Conservation (phyloP, 1,140 invertebrate species). For the Drosophila aff. region DNA sequence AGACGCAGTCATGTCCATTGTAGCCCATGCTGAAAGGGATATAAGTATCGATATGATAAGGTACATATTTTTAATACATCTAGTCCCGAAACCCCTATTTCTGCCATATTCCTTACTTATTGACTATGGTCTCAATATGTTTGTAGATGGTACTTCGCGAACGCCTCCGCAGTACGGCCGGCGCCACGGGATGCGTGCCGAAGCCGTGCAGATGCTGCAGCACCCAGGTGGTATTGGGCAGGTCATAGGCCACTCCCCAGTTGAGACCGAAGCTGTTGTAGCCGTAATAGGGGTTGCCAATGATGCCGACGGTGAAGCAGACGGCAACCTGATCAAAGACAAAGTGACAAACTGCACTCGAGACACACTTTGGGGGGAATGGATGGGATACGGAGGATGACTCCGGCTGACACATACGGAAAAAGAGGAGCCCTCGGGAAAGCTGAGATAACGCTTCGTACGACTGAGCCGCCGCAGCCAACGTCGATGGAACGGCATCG, state of each 20-base stretch:
- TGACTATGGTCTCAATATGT: slow-evolving; percentile 86
- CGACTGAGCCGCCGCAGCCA: slow-evolving; percentile 62
- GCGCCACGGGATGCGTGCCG: slow-evolving; percentile 80
- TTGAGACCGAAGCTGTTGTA: slow-evolving; percentile 86
- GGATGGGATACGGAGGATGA: slow-evolving; percentile 1
- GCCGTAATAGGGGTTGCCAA: slow-evolving; percentile 77
- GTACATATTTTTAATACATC: not conserved
- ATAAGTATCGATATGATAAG: not conserved
- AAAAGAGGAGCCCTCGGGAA: slow-evolving; percentile 84
- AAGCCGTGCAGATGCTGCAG: slow-evolving; percentile 85
- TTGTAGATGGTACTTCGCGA: slow-evolving; percentile 86
- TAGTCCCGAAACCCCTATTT: not conserved
- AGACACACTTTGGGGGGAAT: not conserved
- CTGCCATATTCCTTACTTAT: slow-evolving; percentile 86
- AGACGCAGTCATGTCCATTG: slow-evolving; percentile 88
- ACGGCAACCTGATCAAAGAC: slow-evolving; percentile 68
- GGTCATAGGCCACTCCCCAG: slow-evolving; percentile 91
- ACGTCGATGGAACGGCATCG: slow-evolving; percentile 22
- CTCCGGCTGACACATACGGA: slow-evolving; percentile 64
- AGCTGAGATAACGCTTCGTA: slow-evolving; percentile 82
- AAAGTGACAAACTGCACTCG: slow-evolving; percentile 29
- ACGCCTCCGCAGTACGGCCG: slow-evolving; percentile 87
- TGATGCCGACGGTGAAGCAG: slow-evolving; percentile 81
- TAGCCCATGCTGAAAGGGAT: slow-evolving; percentile 81
- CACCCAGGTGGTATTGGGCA: slow-evolving; percentile 89